Percentiles rank a stretch among this genome's conserved stretches.
These are phyloP conservation scores for Pseudomugil gertrudae DNA, from an alignment of 2,797 vertebrate genomes.

Conservation along the genomic window DNA sequence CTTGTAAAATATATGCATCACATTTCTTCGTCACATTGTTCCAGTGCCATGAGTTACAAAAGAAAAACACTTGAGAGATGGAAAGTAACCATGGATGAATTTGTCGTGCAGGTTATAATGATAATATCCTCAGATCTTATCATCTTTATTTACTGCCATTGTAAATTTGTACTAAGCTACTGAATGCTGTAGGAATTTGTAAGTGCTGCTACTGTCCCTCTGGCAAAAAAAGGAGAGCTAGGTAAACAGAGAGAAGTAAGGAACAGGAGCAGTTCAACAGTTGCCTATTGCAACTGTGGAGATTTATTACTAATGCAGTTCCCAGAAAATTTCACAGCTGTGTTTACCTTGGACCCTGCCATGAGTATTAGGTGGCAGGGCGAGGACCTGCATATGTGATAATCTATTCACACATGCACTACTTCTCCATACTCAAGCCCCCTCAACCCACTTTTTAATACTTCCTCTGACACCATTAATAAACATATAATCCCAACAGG, in stretches of 20 bases:
- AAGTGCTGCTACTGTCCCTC: slow-evolving; percentile 22
- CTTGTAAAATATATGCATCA: no score
- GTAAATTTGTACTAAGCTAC: slow-evolving; percentile 36
- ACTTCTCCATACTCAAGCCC: slow-evolving; percentile 20
- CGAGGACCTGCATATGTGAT: slow-evolving; percentile 78
- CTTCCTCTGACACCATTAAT: slow-evolving; percentile 80
- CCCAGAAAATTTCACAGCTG: slow-evolving; percentile 85
- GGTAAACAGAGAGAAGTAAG: slow-evolving; percentile 32
- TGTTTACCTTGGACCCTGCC: slow-evolving; percentile 85
- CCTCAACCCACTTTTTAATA: slow-evolving; percentile 41
- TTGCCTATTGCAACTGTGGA: slow-evolving; percentile 64
- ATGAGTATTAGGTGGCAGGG: slow-evolving; percentile 83
- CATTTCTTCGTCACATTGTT: no score
- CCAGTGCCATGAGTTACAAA: no score
- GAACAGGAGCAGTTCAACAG: slow-evolving; percentile 66
- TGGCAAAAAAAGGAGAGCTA: slow-evolving; percentile 24
- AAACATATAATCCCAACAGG: slow-evolving; percentile 36
- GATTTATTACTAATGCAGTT: slow-evolving; percentile 81
- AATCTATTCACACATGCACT: slow-evolving; percentile 73
- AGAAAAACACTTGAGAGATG: slow-evolving; percentile 29
- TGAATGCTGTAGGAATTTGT: slow-evolving; percentile 30
- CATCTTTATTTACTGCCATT: slow-evolving; percentile 61
- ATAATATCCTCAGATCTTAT: slow-evolving; percentile 39
- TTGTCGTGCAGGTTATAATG: slow-evolving; percentile 32
- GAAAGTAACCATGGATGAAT: slow-evolving; percentile 48